Percentiles rank a stretch among this genome's conserved stretches.
Conservation (phyloP, 2,797 vertebrate species). For the Microcaecilia unicolor region DNA sequence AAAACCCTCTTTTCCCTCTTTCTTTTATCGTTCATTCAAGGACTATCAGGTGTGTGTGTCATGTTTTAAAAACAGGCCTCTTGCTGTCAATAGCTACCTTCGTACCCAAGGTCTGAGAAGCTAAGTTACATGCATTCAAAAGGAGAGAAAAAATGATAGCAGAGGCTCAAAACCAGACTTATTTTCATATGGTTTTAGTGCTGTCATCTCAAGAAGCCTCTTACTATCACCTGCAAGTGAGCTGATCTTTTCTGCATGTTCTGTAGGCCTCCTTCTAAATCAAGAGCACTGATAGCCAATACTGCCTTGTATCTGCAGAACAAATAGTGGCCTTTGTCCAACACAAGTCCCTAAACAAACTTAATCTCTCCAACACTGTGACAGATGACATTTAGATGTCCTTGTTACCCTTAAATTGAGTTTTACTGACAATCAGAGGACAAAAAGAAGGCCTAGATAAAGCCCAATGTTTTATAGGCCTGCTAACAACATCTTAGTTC, state of each 20-base stretch:
- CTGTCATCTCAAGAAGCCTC: conserved; percentile 48
- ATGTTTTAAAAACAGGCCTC: conserved; percentile 48
- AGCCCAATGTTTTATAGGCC: conserved; percentile 73
- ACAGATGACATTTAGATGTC: conserved; percentile 85
- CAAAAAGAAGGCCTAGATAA: conserved; percentile 71
- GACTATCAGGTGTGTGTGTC: conserved; percentile 67
- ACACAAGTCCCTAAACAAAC: conserved; percentile 81
- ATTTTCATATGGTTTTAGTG: conserved; percentile 39
- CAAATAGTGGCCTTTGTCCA: conserved; percentile 72
- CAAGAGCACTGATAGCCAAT: conserved; percentile 58
- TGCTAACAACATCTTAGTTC: conserved; percentile 74
- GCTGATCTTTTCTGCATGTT: conserved; percentile 60
- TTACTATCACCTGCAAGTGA: conserved; percentile 64
- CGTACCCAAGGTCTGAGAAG: conserved; percentile 25
- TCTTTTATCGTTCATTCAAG: conserved; percentile 55
- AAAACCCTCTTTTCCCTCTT: conserved; percentile 48
- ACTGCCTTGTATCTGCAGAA: conserved; percentile 62
- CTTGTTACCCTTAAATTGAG: conserved; percentile 78
- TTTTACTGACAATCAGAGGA: conserved; percentile 80
- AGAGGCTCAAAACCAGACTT: conserved; percentile 33
- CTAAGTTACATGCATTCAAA: conserved; percentile 1
- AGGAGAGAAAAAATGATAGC: conserved; percentile 7
- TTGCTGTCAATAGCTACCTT: conserved; percentile 48
- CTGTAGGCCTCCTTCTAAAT: conserved; percentile 53
- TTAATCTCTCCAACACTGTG: conserved; percentile 79